Percentiles rank a stretch among this genome's conserved stretches.
phyloP scores from a whole-genome alignment of 1,140 invertebrate species.

The Platyscapa corneri region DNA sequence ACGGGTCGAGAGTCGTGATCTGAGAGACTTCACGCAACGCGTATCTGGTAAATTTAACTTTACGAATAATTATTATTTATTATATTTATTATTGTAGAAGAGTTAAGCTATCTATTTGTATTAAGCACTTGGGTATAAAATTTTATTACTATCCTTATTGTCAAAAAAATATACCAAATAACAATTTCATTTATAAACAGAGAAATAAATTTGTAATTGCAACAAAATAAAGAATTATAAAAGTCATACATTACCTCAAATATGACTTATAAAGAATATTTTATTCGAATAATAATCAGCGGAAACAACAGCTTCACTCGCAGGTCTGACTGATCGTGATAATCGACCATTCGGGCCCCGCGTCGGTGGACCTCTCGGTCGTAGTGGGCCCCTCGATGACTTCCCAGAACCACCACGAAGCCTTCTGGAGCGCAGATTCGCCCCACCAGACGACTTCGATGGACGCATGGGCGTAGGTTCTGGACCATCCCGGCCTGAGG shows the following conservation, averaged over 20 bases:
- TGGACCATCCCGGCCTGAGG: slow-evolving; percentile 64
- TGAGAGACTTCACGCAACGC: slow-evolving; percentile 61
- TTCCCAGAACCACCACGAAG: slow-evolving; percentile 59
- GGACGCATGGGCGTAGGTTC: slow-evolving; percentile 60
- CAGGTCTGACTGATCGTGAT: slow-evolving; percentile 37
- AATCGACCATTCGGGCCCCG: slow-evolving; percentile 10
- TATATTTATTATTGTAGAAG: background rate
- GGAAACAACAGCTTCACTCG: background rate
- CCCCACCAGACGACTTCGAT: slow-evolving; percentile 64
- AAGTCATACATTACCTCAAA: too few species aligned
- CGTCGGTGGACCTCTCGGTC: slow-evolving; percentile 59
- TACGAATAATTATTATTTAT: background rate
- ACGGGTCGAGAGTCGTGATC: slow-evolving; percentile 57
- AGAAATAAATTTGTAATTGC: too few species aligned
- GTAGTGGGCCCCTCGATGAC: slow-evolving; percentile 53
- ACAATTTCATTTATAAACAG: too few species aligned
- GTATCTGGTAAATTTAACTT: slow-evolving; percentile 54
- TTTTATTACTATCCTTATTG: too few species aligned
- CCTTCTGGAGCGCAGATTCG: slow-evolving; percentile 58
- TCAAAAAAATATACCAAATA: too few species aligned
- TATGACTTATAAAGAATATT: too few species aligned
- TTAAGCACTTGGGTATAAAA: too few species aligned
- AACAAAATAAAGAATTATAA: too few species aligned
- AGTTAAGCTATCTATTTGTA: too few species aligned
- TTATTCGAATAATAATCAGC: too few species aligned